Percentiles rank a stretch among this genome's conserved stretches.
Conservation (phyloP, 2,797 vertebrate genomes). For the Crenuchus spilurus region DNA sequence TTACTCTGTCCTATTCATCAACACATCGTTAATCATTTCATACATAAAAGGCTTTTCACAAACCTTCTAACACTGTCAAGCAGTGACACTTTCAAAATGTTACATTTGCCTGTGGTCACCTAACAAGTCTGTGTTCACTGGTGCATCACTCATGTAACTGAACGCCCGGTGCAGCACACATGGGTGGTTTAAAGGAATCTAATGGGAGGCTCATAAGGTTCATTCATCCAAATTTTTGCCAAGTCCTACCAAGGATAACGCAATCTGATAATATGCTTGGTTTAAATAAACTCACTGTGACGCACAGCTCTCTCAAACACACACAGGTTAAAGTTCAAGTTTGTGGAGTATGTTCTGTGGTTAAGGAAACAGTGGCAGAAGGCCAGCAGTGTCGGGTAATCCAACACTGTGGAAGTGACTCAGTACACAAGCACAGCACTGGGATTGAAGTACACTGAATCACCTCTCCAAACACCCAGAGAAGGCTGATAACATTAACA, state of each 20-base stretch:
- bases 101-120: too few relatives aligned
- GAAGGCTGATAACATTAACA: neutral
- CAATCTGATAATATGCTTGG: neutral
- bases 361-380: conserved; percentile 19
- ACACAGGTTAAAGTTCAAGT: neutral
- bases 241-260: neutral
- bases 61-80: too few relatives aligned
- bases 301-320: neutral
- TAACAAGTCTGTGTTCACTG: too few relatives aligned
- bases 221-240: too few relatives aligned
- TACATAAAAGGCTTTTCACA: too few relatives aligned
- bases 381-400: conserved; percentile 6
- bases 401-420: conserved; percentile 51
- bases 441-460: conserved; percentile 41
- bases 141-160: too few relatives aligned
- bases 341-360: conserved; percentile 19
- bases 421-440: conserved; percentile 27
- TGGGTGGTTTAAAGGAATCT: too few relatives aligned
- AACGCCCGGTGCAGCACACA: too few relatives aligned
- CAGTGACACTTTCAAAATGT: too few relatives aligned
- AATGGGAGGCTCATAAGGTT: too few relatives aligned
- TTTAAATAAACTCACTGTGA: conserved; percentile 2
- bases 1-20: too few relatives aligned
- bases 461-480: conserved; percentile 26
- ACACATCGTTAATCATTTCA: too few relatives aligned